Conservation (phyloP, 2,888 invertebrate genomes). For the Mactromeris polynyma region DNA sequence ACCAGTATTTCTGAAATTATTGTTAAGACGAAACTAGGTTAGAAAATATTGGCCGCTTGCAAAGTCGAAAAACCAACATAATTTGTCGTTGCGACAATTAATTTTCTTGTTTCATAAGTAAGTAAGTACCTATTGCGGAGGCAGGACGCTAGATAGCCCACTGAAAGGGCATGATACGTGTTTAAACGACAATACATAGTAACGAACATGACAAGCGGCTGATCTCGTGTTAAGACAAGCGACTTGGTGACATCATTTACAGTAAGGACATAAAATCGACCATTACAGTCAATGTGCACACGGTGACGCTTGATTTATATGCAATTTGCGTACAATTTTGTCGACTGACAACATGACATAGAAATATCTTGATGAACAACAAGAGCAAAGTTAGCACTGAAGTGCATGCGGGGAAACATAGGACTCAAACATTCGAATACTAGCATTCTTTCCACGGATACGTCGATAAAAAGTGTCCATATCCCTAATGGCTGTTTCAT, state of each 20-base stretch:
- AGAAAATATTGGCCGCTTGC: no score
- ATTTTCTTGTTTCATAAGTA: no score
- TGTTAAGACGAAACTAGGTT: no score
- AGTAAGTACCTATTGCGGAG: no score
- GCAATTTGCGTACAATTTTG: not conserved
- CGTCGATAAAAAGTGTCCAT: not conserved
- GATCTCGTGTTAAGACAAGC: not conserved
- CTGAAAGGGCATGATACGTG: not conserved
- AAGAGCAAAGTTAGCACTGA: not conserved
- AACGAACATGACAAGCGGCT: not conserved
- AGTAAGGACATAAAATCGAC: not conserved
- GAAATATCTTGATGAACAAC: not conserved
- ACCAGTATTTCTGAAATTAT: no score
- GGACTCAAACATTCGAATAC: not conserved
- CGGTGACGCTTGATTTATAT: not conserved
- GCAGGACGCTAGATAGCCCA: not conserved
- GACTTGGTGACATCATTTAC: not conserved
- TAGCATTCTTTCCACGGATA: not conserved
- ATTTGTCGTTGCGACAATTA: no score
- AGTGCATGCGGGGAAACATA: not conserved
- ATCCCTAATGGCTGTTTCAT: not conserved
- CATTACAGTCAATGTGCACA: not conserved
- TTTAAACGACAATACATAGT: not conserved
- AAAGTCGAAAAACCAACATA: no score
- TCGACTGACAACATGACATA: not conserved